phyloP scores from a whole-genome alignment of 2,797 vertebrate genomes.

The Eulemur albifrons region DNA sequence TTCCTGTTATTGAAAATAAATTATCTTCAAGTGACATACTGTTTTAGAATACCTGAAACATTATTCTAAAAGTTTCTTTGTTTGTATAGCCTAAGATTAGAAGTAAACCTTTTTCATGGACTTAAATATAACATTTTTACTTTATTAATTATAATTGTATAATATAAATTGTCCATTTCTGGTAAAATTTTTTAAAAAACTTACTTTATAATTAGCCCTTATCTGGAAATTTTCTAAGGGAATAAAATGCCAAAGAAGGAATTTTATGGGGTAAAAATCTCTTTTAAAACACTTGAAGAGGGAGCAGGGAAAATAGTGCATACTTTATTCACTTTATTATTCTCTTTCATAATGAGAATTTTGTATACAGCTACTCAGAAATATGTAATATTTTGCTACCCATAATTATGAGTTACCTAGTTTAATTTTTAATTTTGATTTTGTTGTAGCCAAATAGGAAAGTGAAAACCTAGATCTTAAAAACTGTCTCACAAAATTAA shows the following conservation, averaged over 20 bases:
- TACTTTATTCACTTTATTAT: not conserved
- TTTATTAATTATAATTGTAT: not conserved
- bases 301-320: not conserved
- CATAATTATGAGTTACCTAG: not conserved
- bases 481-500: conserved; percentile 1
- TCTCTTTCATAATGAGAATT: not conserved
- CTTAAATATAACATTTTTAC: conserved; percentile 4
- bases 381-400: not conserved
- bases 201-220: conserved; percentile 12
- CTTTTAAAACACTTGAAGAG: not conserved
- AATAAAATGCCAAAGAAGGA: conserved; percentile 14
- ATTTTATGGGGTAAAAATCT: not conserved
- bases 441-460: conserved; percentile 37
- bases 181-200: not conserved
- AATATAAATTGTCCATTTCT: not conserved
- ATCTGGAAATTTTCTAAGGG: not conserved
- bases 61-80: not conserved
- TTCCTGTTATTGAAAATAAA: conserved; percentile 16
- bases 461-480: not conserved
- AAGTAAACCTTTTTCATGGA: conserved; percentile 6
- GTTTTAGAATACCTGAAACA: not conserved
- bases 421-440: conserved; percentile 33
- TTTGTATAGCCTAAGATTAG: not conserved
- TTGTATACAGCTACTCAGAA: not conserved
- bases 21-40: not conserved